phyloP scores from a whole-genome alignment of 64 coral and sea anemone species.

The Catalaphyllia jardinei region DNA sequence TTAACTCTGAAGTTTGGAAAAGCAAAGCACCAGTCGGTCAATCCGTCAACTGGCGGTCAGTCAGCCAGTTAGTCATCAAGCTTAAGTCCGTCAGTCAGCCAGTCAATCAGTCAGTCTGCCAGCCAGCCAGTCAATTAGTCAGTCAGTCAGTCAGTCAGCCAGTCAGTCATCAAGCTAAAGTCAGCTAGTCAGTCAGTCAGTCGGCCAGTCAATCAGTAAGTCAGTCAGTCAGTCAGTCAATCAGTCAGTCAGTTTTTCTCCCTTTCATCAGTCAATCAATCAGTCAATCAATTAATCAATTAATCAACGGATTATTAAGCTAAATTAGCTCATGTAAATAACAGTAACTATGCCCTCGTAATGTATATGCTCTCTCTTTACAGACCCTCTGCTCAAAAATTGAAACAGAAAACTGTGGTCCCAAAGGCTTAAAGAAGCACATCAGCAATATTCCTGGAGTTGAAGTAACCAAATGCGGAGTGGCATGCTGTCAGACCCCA shows the following conservation, averaged over 20 bases:
- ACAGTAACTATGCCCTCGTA: not conserved
- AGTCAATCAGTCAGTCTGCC: not conserved
- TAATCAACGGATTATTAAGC: not conserved
- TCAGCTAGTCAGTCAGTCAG: not conserved
- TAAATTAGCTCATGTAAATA: not conserved
- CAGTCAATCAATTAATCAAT: not conserved
- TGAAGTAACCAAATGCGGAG: constrained; percentile 3
- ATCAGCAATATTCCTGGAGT: not conserved
- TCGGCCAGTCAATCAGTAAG: not conserved
- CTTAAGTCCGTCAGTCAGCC: not conserved
- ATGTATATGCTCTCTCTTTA: not conserved
- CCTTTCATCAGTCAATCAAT: constrained; percentile 38
- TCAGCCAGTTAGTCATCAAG: too few relatives aligned
- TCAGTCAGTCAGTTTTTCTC: too few relatives aligned
- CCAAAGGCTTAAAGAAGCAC: not conserved
- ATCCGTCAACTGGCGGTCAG: not conserved
- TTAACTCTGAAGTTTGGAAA: too few relatives aligned
- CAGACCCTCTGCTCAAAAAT: constrained; percentile 10
- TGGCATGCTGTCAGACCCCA: not conserved
- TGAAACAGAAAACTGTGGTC: constrained; percentile 4
- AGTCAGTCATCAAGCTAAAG: constrained; percentile 2
- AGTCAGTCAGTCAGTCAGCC: constrained; percentile 30
- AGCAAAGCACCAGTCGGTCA: too few relatives aligned
- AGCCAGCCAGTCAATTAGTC: constrained; percentile 46
- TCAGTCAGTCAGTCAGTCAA: not conserved